These are phyloP conservation scores for Petrolisthes cinctipes DNA, from an alignment of 2,888 invertebrate genomes.

Conservation along the genomic window DNA sequence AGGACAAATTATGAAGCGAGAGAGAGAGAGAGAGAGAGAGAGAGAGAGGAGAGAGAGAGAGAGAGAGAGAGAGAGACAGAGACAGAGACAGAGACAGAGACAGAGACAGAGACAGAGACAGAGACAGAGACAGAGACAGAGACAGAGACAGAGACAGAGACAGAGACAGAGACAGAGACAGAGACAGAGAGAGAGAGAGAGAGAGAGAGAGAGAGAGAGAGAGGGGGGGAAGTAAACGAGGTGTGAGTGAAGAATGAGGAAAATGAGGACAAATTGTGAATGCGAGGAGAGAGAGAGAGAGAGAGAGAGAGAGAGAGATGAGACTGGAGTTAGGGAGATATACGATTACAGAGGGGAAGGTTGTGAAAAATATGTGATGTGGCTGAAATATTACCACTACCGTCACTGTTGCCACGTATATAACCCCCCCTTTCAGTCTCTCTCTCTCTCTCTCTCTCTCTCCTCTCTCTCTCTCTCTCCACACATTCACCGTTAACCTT, in stretches of 20 bases:
- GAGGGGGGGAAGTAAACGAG: too few relatives aligned
- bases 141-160: too few relatives aligned
- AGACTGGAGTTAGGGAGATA: neutral
- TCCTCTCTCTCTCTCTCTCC: neutral
- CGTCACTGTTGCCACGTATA: neutral
- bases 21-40: too few relatives aligned
- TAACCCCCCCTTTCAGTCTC: neutral
- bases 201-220: too few relatives aligned
- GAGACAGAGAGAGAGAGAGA: too few relatives aligned
- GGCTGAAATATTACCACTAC: neutral
- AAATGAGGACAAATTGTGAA: neutral
- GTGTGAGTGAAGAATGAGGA: too few relatives aligned
- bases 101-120: neutral
- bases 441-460: neutral
- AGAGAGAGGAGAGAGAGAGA: neutral
- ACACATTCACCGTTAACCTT: too few relatives aligned
- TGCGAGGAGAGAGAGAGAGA: neutral
- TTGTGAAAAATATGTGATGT: neutral
- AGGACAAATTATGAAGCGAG: neutral
- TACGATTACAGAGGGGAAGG: neutral
- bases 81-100: conserved; percentile 2
- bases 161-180: too few relatives aligned
- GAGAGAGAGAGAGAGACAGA: neutral
- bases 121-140: neutral
- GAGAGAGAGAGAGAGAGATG: neutral